phyloP scores from a whole-genome alignment of 2,797 vertebrate genomes.

The Buceros bicornis region DNA sequence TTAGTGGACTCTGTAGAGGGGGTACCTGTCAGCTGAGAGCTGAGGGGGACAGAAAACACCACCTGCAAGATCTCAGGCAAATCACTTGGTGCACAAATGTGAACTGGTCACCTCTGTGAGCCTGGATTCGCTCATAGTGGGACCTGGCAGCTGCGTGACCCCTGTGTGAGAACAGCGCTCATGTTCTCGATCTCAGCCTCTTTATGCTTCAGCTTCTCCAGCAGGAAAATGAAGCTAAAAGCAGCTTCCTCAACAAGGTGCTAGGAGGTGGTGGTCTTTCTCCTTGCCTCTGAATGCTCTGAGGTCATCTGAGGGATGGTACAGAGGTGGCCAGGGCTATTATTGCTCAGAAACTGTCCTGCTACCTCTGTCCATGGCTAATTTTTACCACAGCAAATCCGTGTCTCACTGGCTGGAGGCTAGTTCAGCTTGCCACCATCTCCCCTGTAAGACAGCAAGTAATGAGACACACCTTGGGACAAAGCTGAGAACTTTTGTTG shows the following conservation, averaged over 20 bases:
- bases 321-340: not conserved
- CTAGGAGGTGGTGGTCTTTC: not conserved
- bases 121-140: not conserved
- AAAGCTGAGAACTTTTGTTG: not conserved
- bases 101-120: not conserved
- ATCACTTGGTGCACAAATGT: not conserved
- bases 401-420: not conserved
- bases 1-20: not conserved
- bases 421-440: not conserved
- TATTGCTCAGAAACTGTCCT: not conserved
- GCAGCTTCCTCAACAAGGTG: not conserved
- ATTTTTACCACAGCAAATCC: not conserved
- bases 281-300: not conserved
- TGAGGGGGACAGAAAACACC: not conserved
- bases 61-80: not conserved
- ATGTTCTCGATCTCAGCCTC: not conserved
- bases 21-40: not conserved
- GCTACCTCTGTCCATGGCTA: not conserved
- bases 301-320: not conserved
- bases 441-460: not conserved
- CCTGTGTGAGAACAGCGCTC: not conserved
- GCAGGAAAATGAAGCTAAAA: not conserved
- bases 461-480: not conserved
- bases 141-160: not conserved
- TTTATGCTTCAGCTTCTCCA: not conserved